These are phyloP conservation scores for Philereme vetulata DNA, from an alignment of 2,888 invertebrate species.

Conservation along the genomic window DNA sequence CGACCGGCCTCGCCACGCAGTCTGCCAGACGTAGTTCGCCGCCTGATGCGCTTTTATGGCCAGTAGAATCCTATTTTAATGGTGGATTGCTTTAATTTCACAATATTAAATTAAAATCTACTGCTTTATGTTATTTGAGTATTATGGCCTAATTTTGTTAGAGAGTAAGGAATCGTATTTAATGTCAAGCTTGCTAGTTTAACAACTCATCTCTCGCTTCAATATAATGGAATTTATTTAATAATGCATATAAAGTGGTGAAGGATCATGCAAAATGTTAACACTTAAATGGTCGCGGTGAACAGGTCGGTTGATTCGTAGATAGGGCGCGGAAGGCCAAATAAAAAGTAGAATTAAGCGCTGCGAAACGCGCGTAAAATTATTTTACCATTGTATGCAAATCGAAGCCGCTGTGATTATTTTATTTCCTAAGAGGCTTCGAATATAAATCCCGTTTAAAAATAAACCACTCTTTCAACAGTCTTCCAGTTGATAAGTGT, in stretches of 20 bases:
- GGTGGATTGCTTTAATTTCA: slow-evolving; percentile 21
- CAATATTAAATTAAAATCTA: slow-evolving; percentile 17
- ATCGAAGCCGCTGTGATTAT: slow-evolving; percentile 80
- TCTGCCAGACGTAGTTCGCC: slow-evolving; percentile 61
- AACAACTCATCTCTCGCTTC: too few relatives aligned
- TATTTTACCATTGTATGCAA: slow-evolving; percentile 85
- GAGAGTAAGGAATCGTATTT: too few relatives aligned
- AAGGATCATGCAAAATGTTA: slow-evolving; percentile 70
- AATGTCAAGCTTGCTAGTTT: too few relatives aligned
- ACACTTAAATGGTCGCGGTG: slow-evolving; percentile 74
- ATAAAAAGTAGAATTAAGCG: slow-evolving; percentile 83
- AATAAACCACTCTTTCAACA: slow-evolving; percentile 49
- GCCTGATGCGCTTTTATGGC: slow-evolving; percentile 55
- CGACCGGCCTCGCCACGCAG: slow-evolving; percentile 46
- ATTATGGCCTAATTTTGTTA: slow-evolving; percentile 1
- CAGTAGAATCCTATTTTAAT: slow-evolving; percentile 44
- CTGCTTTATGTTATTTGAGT: slow-evolving; percentile 1
- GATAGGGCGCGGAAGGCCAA: slow-evolving; percentile 80
- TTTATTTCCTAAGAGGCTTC: slow-evolving; percentile 81
- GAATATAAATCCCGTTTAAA: slow-evolving; percentile 80
- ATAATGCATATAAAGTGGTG: slow-evolving; percentile 50
- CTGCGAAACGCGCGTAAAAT: slow-evolving; percentile 84
- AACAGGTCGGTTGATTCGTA: slow-evolving; percentile 79
- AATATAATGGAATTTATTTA: too few relatives aligned
- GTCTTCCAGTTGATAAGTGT: slow-evolving; percentile 70